Conservation (phyloP, 2,888 invertebrate genomes). For the Eueremaeus valkanovi region DNA sequence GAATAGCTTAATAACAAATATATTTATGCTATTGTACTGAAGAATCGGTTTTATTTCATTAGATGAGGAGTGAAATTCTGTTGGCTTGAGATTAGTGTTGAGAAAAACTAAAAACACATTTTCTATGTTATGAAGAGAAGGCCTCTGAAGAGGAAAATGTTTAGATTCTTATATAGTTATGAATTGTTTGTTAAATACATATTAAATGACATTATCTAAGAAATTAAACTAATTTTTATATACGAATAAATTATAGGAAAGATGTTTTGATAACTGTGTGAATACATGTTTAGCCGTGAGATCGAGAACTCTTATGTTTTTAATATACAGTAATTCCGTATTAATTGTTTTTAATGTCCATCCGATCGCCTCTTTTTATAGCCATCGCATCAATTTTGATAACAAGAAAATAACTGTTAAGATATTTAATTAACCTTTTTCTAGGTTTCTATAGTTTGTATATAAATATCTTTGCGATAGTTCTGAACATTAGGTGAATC, state of each 20-base stretch:
- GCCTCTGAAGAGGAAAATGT: neutral
- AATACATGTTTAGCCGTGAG: conserved; percentile 12
- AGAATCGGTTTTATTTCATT: neutral
- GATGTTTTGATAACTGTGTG: conserved; percentile 9
- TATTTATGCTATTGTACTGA: neutral
- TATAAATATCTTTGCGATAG: neutral
- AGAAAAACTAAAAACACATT: neutral
- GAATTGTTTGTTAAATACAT: neutral
- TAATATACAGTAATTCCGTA: conserved; percentile 4
- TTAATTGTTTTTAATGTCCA: conserved; percentile 25
- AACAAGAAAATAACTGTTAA: conserved; percentile 15
- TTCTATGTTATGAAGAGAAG: neutral
- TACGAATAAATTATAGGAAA: conserved; percentile 7
- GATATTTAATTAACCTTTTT: conserved; percentile 9
- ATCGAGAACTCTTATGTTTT: neutral
- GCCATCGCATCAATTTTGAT: neutral
- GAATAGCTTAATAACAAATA: neutral
- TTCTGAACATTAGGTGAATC: neutral
- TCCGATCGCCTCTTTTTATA: neutral
- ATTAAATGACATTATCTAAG: conserved; percentile 1
- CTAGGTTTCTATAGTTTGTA: neutral
- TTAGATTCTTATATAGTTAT: neutral
- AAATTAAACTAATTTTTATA: conserved; percentile 21
- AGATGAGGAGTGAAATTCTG: neutral
- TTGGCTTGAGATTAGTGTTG: neutral